Conservation (phyloP, 1,140 invertebrate species). For the Drosophila leontia region DNA sequence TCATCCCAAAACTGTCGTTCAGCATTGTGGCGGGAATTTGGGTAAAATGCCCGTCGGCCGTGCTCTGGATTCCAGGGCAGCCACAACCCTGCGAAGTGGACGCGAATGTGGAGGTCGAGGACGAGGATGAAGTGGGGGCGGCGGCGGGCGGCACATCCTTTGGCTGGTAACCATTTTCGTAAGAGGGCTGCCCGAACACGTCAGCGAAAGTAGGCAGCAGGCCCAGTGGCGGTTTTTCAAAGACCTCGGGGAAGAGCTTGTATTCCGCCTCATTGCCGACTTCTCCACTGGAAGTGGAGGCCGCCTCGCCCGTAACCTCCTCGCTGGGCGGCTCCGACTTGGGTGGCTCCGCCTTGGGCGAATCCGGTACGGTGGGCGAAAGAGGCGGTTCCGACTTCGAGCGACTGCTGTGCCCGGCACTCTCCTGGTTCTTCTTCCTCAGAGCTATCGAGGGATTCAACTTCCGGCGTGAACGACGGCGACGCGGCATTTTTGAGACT, state of each 20-base stretch:
- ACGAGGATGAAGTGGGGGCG: background rate
- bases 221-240: conserved; percentile 28
- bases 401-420: conserved; percentile 1
- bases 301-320: background rate
- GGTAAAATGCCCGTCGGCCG: conserved; percentile 13
- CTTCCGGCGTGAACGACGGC: conserved; percentile 63
- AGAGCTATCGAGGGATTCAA: conserved; percentile 29
- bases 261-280: conserved; percentile 47
- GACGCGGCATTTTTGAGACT: conserved; percentile 43
- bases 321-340: conserved; percentile 6
- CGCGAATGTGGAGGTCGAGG: background rate
- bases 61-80: conserved; percentile 6
- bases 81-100: background rate
- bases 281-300: conserved; percentile 2
- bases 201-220: conserved; percentile 60
- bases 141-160: background rate
- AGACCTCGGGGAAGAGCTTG: conserved; percentile 60
- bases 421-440: conserved; percentile 32
- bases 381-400: background rate
- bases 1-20: conserved; percentile 46
- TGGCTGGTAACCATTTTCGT: conserved; percentile 5
- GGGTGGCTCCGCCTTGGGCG: background rate
- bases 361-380: background rate
- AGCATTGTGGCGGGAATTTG: conserved; percentile 29
- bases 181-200: conserved; percentile 57